These are phyloP conservation scores for Valencia hispanica DNA, from an alignment of 2,797 vertebrate genomes.

Conservation along the genomic window DNA sequence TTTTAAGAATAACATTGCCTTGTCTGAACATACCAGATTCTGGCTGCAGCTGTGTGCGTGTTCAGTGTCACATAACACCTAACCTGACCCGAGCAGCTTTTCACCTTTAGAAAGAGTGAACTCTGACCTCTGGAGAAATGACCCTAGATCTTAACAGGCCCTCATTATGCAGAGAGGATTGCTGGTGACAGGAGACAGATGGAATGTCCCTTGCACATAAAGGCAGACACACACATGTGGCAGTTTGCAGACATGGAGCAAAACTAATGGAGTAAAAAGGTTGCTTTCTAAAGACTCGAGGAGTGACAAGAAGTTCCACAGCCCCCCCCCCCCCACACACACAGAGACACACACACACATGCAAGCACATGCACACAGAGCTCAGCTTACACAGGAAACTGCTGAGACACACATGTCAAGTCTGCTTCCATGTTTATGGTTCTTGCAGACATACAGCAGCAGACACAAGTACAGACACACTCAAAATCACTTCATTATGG, in stretches of 20 bases:
- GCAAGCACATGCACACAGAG: neutral
- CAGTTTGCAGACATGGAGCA: conserved; percentile 42
- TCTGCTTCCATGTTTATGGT: conserved; percentile 74
- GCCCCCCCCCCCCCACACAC: conserved; percentile 37
- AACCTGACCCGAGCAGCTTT: conserved; percentile 56
- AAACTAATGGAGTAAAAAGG: conserved; percentile 59
- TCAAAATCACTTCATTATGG: conserved; percentile 13
- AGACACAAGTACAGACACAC: conserved; percentile 22
- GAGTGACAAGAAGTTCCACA: conserved; percentile 64
- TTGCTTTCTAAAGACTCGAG: conserved; percentile 58
- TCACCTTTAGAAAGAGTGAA: conserved; percentile 68
- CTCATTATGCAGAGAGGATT: conserved; percentile 70
- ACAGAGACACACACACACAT: neutral
- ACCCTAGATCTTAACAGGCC: conserved; percentile 76
- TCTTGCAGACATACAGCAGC: conserved; percentile 56
- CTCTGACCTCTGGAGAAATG: conserved; percentile 67
- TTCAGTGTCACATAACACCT: conserved; percentile 76
- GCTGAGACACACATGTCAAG: conserved; percentile 76
- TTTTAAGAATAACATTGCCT: conserved; percentile 16
- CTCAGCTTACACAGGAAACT: conserved; percentile 76
- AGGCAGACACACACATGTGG: conserved; percentile 59
- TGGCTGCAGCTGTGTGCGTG: conserved; percentile 67
- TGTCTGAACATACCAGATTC: conserved; percentile 30
- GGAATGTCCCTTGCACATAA: conserved; percentile 61
- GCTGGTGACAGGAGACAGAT: conserved; percentile 76